Conservation (phyloP, 1,140 invertebrate genomes). For the Laodelphax striatellus region DNA sequence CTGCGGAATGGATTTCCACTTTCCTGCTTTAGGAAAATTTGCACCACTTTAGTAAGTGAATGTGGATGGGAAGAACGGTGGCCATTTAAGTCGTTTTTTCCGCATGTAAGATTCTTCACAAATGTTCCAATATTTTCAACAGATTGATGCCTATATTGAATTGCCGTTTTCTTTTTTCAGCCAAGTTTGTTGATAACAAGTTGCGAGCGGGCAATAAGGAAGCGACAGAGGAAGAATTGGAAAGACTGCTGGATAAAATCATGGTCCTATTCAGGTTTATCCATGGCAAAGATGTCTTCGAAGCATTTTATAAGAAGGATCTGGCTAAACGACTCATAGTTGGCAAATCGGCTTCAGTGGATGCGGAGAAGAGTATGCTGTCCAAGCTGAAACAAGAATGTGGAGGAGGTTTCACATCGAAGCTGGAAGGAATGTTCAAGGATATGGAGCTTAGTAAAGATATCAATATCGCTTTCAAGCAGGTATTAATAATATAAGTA, state of each 20-base stretch:
- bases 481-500: slow-evolving; percentile 48
- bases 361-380: slow-evolving; percentile 99
- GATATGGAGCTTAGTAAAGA: slow-evolving; percentile 99
- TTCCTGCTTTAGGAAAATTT: no score
- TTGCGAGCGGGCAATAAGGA: slow-evolving; percentile 95
- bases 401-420: slow-evolving; percentile 94
- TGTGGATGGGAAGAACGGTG: no score
- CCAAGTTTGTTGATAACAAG: slow-evolving; percentile 97
- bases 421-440: slow-evolving; percentile 98
- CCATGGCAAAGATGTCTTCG: slow-evolving; percentile 98
- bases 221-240: slow-evolving; percentile 94
- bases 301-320: slow-evolving; percentile 99
- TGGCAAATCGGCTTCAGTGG: slow-evolving; percentile 95
- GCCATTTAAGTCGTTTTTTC: no score
- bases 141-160: slow-evolving; percentile 5
- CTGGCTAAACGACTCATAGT: slow-evolving; percentile 91
- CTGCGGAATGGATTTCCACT: no score
- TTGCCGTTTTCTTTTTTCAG: slow-evolving; percentile 43
- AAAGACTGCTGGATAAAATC: slow-evolving; percentile 92
- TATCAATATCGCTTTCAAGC: slow-evolving; percentile 90
- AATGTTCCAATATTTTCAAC: no score
- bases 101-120: no score
- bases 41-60: no score
- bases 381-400: slow-evolving; percentile 98
- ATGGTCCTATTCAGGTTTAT: slow-evolving; percentile 99